Evolutionary conservation across 1,140 invertebrate genomes (phyloP), one percentile per base, ranked within the genome.

Genomic region (Heliothis virescens): DNA sequence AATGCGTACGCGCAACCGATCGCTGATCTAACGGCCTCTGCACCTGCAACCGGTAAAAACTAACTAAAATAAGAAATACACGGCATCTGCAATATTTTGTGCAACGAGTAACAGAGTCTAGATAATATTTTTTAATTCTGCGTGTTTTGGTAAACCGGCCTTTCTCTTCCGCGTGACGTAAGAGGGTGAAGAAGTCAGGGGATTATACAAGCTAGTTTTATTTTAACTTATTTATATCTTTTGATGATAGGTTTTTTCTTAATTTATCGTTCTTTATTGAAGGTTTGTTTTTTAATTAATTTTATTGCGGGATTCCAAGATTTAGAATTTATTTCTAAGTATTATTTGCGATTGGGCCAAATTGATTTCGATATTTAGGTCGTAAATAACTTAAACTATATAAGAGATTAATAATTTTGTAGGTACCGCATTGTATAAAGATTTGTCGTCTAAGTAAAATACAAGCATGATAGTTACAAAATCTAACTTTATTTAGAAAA

Each of bases 401-500:
- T n/a, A n/a, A n/a, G n/a, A n/a, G n/a, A n/a, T n/a, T n/a, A n/a
- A n/a, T n/a, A n/a, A n/a, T n/a, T n/a, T n/a, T n/a, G n/a, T n/a
- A n/a, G n/a, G n/a, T n/a, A n/a, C n/a, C n/a, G n/a, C n/a, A n/a
- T n/a, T n/a, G 34, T 34, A 34, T 34, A 34, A 34, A 34, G 34
- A 34, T 4, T 4, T 1, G 34, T 2, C n/a, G 34, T 34, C 34
- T 1, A n/a, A 59, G 18, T 12, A 18, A 50, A 47, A 81, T 55
- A 50, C 65, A 78, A 52, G 75, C 18, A 74, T 41, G 18, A 67
- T 78, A 16, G 75, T 80, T 84, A 84, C 78, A 84, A 84, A 84
- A 84, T 82, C 83, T 82, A 82, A 74, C 29, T 84, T 82, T 84
- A 84, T 84, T 84, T 59, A 76, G 77, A 84, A 81, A n/a, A 80